Conservation (phyloP, 2,113 vertebrate genomes). For the Felis catus region F.catus_Fca126_mat1.0 CM031412.1:96620001-96620500, state of each 20-base stretch:
- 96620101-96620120: background rate
- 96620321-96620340: background rate
- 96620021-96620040: background rate
- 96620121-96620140: background rate
- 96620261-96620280: background rate
- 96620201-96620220: background rate
- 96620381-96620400: background rate
- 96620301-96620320: background rate
- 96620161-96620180: constrained; percentile 20
- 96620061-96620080: background rate
- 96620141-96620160: constrained; percentile 46
- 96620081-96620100: constrained; percentile 38
- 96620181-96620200: constrained; percentile 16
- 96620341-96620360: background rate
- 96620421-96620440: background rate
- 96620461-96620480: background rate
- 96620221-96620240: background rate
- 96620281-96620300: background rate
- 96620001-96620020: constrained; percentile 6
- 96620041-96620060: background rate
- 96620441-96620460: background rate
- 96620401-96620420: background rate
- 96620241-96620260: constrained; percentile 12
- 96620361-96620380: background rate
- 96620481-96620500: background rate